phyloP scores from a whole-genome alignment of 2,797 vertebrate genomes.

The Sebastolobus altivelis region DNA sequence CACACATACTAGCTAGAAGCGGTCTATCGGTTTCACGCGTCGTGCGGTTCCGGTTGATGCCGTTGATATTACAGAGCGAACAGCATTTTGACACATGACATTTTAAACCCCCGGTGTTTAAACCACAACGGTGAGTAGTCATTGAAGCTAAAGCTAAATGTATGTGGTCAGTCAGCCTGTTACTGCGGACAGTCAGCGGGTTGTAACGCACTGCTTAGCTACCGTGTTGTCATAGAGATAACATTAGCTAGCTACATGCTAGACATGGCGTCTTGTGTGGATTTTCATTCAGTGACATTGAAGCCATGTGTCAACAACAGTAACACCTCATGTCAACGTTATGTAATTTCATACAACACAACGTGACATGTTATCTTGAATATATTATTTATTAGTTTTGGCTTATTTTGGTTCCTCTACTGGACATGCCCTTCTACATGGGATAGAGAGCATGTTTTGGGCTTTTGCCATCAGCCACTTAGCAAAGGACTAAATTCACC shows the following conservation, averaged over 20 bases:
- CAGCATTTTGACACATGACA: slow-evolving; percentile 49
- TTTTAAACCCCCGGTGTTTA: slow-evolving; percentile 35
- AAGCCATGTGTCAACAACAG: slow-evolving; percentile 33
- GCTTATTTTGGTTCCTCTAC: neutral
- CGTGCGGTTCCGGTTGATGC: neutral
- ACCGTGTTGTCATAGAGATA: slow-evolving; percentile 19
- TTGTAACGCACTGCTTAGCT: slow-evolving; percentile 28
- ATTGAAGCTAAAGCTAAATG: neutral
- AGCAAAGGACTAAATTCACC: neutral
- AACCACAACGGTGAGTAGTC: slow-evolving; percentile 57
- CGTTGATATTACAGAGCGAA: neutral
- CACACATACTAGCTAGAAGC: neutral
- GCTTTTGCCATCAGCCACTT: slow-evolving; percentile 7
- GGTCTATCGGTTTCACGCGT: neutral
- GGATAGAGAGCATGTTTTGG: neutral
- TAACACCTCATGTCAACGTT: slow-evolving; percentile 11
- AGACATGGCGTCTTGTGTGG: slow-evolving; percentile 38
- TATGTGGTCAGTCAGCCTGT: neutral
- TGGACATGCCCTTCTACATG: neutral
- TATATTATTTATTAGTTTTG: neutral
- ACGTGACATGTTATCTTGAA: neutral
- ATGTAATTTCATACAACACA: slow-evolving; percentile 28
- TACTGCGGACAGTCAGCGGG: neutral
- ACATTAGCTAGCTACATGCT: slow-evolving; percentile 20
- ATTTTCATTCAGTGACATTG: slow-evolving; percentile 60